A percentile compares a stretch with the other conserved stretches of the same genome.
phyloP scores from a whole-genome alignment of 1,140 invertebrate genomes.

The Diachasmimorpha longicaudata region DNA sequence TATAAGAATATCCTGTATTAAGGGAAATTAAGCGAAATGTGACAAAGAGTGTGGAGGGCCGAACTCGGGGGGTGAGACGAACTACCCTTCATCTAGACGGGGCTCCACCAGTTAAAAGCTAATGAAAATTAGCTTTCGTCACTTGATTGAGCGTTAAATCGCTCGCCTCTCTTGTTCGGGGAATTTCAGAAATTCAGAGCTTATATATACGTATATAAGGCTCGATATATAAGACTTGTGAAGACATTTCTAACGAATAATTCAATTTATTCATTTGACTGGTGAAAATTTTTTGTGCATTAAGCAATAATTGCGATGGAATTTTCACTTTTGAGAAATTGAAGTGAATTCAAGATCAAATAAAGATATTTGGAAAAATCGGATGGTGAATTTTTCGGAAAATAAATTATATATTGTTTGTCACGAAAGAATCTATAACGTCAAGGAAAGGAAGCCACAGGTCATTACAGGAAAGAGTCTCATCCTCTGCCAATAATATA shows the following conservation, averaged over 20 bases:
- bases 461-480: slow-evolving; percentile 44
- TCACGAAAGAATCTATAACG: slow-evolving; percentile 3
- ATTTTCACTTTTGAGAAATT: too few species aligned
- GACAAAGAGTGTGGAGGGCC: slow-evolving; percentile 36
- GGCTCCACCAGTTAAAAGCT: slow-evolving; percentile 54
- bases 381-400: too few species aligned
- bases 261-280: background rate
- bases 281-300: too few species aligned
- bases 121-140: slow-evolving; percentile 65
- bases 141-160: slow-evolving; percentile 63
- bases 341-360: too few species aligned
- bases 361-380: too few species aligned
- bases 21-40: slow-evolving; percentile 38
- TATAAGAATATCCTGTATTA: slow-evolving; percentile 32
- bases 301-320: background rate
- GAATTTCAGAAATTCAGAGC: background rate
- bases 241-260: background rate
- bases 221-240: background rate
- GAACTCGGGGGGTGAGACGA: slow-evolving; percentile 36
- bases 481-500: slow-evolving; percentile 38
- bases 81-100: slow-evolving; percentile 24
- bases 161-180: slow-evolving; percentile 58
- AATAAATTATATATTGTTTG: too few species aligned
- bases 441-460: slow-evolving; percentile 47
- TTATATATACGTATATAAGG: too few species aligned